Conservation (phyloP, 2,888 invertebrate species). For the Cantharis nigra region DNA sequence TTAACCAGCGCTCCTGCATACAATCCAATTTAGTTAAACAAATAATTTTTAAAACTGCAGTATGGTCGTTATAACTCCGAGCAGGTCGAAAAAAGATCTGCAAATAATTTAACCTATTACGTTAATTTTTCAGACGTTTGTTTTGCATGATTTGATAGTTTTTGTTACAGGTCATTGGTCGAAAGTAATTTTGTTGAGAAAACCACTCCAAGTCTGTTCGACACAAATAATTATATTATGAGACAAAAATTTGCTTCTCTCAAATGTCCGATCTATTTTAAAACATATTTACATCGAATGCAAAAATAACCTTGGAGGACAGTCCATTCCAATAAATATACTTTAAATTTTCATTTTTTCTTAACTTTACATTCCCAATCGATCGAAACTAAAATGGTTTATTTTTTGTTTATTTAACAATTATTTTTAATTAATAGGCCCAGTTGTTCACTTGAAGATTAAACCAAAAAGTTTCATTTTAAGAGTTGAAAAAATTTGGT, state of each 20-base stretch:
- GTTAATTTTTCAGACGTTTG: neutral
- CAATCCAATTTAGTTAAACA: neutral
- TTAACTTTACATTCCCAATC: too few relatives aligned
- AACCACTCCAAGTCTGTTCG: neutral
- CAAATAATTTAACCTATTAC: neutral
- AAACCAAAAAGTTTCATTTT: too few relatives aligned
- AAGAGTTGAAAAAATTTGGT: too few relatives aligned
- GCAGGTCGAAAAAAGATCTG: neutral
- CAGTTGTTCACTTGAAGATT: too few relatives aligned
- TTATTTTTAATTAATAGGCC: too few relatives aligned
- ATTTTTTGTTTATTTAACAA: too few relatives aligned
- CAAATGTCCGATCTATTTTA: neutral
- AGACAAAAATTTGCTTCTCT: neutral
- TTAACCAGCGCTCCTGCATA: neutral
- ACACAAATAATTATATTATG: neutral
- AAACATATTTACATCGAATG: neutral
- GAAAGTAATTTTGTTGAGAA: neutral
- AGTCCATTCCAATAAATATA: neutral
- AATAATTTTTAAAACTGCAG: neutral
- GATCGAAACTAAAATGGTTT: too few relatives aligned
- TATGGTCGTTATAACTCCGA: neutral
- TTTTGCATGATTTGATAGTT: neutral
- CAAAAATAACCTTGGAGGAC: neutral
- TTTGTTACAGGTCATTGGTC: neutral
- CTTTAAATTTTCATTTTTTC: neutral